phyloP scores from a whole-genome alignment of 2,888 invertebrate species.

The Dorcus hopei region DNA sequence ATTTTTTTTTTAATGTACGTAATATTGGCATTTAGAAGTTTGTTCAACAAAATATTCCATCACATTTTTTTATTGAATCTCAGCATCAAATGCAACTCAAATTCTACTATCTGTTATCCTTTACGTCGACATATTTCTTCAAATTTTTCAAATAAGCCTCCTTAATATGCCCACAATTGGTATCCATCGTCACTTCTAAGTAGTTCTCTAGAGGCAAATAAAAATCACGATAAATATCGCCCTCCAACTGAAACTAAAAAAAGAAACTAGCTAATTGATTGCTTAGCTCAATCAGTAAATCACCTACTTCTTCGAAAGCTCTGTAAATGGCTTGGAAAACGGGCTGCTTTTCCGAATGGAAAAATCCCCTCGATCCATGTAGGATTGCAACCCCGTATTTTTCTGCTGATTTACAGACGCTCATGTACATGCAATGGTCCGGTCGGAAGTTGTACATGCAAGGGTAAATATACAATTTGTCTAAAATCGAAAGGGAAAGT shows the following conservation, averaged over 20 bases:
- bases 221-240: constrained; percentile 61
- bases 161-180: constrained; percentile 64
- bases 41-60: background rate
- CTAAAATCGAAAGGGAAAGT: constrained; percentile 46
- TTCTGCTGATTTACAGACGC: constrained; percentile 67
- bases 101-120: constrained; percentile 25
- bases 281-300: background rate
- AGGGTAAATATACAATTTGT: constrained; percentile 72
- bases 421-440: constrained; percentile 95
- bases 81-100: background rate
- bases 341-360: constrained; percentile 83
- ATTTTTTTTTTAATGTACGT: too few relatives aligned
- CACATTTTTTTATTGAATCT: background rate
- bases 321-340: constrained; percentile 72
- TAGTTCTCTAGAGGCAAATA: constrained; percentile 58
- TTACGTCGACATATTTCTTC: constrained; percentile 44
- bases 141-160: constrained; percentile 53
- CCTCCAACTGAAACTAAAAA: constrained; percentile 63
- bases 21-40: background rate
- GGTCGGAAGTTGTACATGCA: constrained; percentile 91
- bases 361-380: constrained; percentile 85
- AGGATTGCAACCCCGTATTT: constrained; percentile 74
- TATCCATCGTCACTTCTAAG: constrained; percentile 53
- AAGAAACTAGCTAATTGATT: background rate
- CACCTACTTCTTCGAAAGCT: constrained; percentile 57